Evolutionary conservation across 2,888 invertebrate genomes (phyloP).

Genomic region (Pimpla rufipes): DNA sequence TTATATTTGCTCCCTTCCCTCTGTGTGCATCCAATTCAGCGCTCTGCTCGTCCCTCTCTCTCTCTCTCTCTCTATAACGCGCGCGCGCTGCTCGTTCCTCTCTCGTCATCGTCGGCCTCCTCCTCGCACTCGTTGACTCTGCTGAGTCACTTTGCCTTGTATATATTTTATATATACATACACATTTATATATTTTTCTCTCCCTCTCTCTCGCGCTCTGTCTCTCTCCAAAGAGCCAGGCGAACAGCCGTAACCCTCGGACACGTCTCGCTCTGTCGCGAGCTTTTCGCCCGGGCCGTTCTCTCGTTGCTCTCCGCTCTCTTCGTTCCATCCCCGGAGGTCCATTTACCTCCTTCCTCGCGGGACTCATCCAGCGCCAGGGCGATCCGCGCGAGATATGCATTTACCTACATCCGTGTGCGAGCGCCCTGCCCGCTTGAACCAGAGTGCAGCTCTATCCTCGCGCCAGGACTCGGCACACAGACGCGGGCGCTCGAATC

Average conservation of each 20-base stretch:
- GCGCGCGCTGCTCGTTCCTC: conserved; percentile 18
- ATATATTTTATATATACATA: conserved; percentile 18
- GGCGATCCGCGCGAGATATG: conserved; percentile 67
- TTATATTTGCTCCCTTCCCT: conserved; percentile 68
- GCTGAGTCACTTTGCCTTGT: conserved; percentile 61
- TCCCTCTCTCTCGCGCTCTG: too few relatives aligned
- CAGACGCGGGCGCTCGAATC: neutral
- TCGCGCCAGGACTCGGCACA: conserved; percentile 7
- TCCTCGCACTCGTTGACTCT: conserved; percentile 40
- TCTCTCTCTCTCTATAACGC: too few relatives aligned
- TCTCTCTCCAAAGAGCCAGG: neutral
- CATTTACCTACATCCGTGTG: conserved; percentile 65
- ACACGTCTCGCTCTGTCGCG: conserved; percentile 40
- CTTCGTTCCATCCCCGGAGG: conserved; percentile 70
- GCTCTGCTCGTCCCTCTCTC: too few relatives aligned
- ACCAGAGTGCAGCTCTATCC: conserved; percentile 27
- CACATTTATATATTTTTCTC: neutral
- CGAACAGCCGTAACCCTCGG: neutral
- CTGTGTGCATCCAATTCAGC: conserved; percentile 69
- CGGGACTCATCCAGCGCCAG: conserved; percentile 44
- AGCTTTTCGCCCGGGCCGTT: conserved; percentile 59
- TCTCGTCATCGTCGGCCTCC: conserved; percentile 21
- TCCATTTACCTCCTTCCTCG: conserved; percentile 69
- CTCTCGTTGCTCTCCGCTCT: conserved; percentile 30
- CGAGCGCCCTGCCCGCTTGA: neutral